phyloP scores from a whole-genome alignment of 2,113 vertebrate species.

The Formicarius rufipectus region DNA sequence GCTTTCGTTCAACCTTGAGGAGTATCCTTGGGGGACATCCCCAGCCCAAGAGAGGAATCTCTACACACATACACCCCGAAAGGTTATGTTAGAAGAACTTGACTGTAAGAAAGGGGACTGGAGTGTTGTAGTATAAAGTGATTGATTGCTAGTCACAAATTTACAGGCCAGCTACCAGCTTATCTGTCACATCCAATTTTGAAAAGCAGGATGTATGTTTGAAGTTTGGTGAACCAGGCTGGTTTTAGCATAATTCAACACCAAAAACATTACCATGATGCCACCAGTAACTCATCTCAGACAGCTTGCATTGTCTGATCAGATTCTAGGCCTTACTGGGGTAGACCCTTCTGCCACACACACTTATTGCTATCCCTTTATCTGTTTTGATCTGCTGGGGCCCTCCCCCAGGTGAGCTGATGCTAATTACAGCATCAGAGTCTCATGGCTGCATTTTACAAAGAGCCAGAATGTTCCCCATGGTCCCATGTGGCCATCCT shows the following conservation, averaged over 20 bases:
- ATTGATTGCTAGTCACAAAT: neutral
- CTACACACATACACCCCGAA: neutral
- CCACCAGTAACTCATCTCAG: neutral
- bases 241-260: neutral
- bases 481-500: neutral
- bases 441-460: neutral
- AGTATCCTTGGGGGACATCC: neutral
- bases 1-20: neutral
- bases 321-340: neutral
- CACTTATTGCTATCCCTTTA: neutral
- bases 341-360: neutral
- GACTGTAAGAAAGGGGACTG: neutral
- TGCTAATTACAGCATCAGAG: neutral
- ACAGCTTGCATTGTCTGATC: neutral
- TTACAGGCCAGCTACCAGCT: neutral
- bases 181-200: neutral
- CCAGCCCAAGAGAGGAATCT: neutral
- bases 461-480: neutral
- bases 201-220: neutral
- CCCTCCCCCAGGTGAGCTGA: neutral
- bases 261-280: neutral
- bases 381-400: neutral
- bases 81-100: neutral
- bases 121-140: neutral
- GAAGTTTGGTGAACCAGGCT: neutral